Evolutionary conservation across 2,797 vertebrate genomes (phyloP).

Genomic region (Pseudocheirus occidentalis): DNA sequence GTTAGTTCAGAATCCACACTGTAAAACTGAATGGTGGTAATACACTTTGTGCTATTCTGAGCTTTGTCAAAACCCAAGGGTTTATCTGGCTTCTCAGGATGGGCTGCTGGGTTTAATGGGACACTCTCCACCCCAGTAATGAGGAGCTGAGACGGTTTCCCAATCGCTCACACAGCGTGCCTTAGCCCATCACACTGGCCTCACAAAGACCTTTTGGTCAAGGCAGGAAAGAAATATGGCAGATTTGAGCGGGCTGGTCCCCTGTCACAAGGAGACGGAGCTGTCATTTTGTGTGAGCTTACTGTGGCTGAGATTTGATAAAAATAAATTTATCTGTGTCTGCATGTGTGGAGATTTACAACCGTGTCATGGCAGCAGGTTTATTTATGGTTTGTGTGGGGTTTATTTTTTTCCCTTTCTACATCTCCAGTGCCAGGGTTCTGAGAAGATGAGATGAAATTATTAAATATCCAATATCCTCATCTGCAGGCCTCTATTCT

Average conservation of each 20-base stretch:
- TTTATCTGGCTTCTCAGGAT: accelerated
- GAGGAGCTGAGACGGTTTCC: conserved; percentile 29
- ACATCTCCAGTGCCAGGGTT: conserved; percentile 46
- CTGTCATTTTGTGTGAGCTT: conserved; percentile 10
- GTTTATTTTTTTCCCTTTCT: conserved; percentile 44
- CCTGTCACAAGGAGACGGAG: neutral
- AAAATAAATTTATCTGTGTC: conserved; percentile 31
- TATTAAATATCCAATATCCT: conserved; percentile 68
- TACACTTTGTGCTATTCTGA: neutral
- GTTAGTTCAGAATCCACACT: conserved; percentile 58
- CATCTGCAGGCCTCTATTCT: conserved; percentile 58
- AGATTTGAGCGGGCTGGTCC: conserved; percentile 36
- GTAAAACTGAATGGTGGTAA: neutral
- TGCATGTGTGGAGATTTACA: conserved; percentile 8
- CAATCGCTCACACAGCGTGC: conserved; percentile 47
- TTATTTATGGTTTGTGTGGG: conserved; percentile 71
- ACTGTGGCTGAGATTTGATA: conserved; percentile 2
- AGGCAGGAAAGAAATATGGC: conserved; percentile 55
- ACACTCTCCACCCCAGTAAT: neutral
- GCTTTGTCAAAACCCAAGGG: conserved; percentile 60
- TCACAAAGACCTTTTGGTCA: conserved; percentile 41
- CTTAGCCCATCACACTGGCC: conserved; percentile 47
- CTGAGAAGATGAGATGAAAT: conserved; percentile 48
- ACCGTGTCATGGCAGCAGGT: conserved; percentile 24
- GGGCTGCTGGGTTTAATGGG: neutral